These are phyloP conservation scores for Netelia melanura DNA, from an alignment of 2,888 invertebrate genomes.

Conservation along the genomic window DNA sequence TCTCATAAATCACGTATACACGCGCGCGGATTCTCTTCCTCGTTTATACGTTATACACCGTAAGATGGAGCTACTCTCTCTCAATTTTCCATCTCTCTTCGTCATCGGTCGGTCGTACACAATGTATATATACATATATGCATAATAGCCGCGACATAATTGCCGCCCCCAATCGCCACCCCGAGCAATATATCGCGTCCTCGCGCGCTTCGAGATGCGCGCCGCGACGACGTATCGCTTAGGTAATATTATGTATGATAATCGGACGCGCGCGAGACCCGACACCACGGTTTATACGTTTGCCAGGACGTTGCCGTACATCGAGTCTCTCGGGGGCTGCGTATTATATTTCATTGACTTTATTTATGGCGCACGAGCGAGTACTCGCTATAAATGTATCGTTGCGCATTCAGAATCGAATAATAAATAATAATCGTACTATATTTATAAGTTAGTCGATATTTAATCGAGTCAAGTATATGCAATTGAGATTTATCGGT, in stretches of 20 bases:
- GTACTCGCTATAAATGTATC: conserved; percentile 75
- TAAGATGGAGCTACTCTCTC: conserved; percentile 36
- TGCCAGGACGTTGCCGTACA: conserved; percentile 36
- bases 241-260: conserved; percentile 23
- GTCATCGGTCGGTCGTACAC: conserved; percentile 31
- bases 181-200: conserved; percentile 69
- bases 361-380: conserved; percentile 72
- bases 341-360: conserved; percentile 58
- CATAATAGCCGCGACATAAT: conserved; percentile 73
- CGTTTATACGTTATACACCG: conserved; percentile 1
- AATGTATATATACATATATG: conserved; percentile 37
- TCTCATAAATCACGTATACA: conserved; percentile 68
- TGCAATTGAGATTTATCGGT: conserved; percentile 2
- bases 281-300: conserved; percentile 69
- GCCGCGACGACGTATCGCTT: conserved; percentile 35
- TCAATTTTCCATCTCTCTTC: conserved; percentile 39
- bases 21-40: conserved; percentile 47
- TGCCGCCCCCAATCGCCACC: conserved; percentile 74
- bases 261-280: conserved; percentile 24
- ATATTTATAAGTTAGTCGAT: background rate
- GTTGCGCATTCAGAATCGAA: conserved; percentile 66
- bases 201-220: conserved; percentile 52
- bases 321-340: conserved; percentile 23
- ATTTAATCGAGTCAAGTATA: conserved; percentile 1
- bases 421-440: conserved; percentile 70